A percentile compares a stretch with the other conserved stretches of the same genome.
phyloP scores from a whole-genome alignment of 2,113 vertebrate species.

The Ascaphus truei region DNA sequence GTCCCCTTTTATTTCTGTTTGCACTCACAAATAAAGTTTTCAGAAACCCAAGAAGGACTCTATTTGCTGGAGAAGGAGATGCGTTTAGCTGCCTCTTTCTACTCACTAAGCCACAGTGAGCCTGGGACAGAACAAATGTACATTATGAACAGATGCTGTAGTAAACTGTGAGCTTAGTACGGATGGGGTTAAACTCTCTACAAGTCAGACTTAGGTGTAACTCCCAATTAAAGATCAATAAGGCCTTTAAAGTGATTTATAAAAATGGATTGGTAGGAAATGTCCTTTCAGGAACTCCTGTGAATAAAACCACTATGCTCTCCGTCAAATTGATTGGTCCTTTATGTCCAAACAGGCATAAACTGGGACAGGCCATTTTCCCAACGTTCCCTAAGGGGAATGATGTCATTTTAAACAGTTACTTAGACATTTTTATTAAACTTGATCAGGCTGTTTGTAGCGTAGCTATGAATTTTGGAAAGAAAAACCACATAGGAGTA shows the following conservation, averaged over 20 bases:
- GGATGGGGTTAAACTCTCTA: slow-evolving; percentile 42
- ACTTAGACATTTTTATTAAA: slow-evolving; percentile 59
- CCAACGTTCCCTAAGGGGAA: slow-evolving; percentile 49
- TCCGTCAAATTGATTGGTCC: slow-evolving; percentile 57
- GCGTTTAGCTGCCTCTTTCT: too few species aligned
- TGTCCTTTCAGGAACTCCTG: slow-evolving; percentile 64
- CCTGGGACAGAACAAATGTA: too few species aligned
- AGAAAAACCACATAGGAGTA: too few species aligned
- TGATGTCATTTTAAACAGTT: slow-evolving; percentile 63
- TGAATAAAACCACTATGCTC: slow-evolving; percentile 61
- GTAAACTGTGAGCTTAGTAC: too few species aligned
- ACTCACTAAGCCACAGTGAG: too few species aligned
- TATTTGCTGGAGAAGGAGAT: too few species aligned
- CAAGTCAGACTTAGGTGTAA: slow-evolving; percentile 53
- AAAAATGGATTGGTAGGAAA: slow-evolving; percentile 67
- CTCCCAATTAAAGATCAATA: slow-evolving; percentile 76
- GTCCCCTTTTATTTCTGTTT: too few species aligned
- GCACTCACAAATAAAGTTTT: too few species aligned
- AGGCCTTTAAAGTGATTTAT: slow-evolving; percentile 73
- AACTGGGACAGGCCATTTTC: slow-evolving; percentile 56
- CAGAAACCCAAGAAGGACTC: too few species aligned
- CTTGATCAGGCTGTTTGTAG: slow-evolving; percentile 57
- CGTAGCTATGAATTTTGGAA: slow-evolving; percentile 50
- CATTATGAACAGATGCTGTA: too few species aligned
- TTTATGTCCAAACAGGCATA: slow-evolving; percentile 59